These are phyloP conservation scores for Epirrhoe tristata DNA, from an alignment of 2,888 invertebrate species.

Conservation along the genomic window DNA sequence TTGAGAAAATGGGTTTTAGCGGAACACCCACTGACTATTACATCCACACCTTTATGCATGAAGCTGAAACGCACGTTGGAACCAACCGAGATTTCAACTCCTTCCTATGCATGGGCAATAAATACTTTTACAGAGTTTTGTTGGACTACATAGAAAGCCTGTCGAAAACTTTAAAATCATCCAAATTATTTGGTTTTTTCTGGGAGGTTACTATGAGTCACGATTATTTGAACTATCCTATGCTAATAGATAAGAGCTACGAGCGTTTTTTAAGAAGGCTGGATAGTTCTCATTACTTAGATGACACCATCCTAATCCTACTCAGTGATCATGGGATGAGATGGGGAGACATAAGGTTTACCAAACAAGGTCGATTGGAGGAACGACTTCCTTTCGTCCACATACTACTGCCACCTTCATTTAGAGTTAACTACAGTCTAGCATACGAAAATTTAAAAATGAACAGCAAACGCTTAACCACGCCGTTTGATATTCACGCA, in stretches of 20 bases:
- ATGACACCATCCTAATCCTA: conserved; percentile 89
- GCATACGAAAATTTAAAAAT: conserved; percentile 87
- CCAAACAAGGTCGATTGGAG: conserved; percentile 94
- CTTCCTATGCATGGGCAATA: conserved; percentile 88
- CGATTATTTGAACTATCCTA: conserved; percentile 92
- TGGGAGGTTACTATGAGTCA: conserved; percentile 95
- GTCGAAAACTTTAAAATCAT: conserved; percentile 82
- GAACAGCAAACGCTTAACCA: conserved; percentile 90
- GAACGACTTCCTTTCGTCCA: conserved; percentile 94
- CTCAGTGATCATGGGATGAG: conserved; percentile 96
- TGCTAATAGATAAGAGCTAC: conserved; percentile 89
- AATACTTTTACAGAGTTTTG: conserved; percentile 89
- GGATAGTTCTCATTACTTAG: conserved; percentile 81
- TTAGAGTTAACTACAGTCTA: conserved; percentile 85
- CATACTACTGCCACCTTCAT: conserved; percentile 90
- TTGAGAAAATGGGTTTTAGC: conserved; percentile 90
- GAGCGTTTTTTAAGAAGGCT: conserved; percentile 84
- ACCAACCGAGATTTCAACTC: conserved; percentile 87
- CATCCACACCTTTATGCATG: conserved; percentile 89
- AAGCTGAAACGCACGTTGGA: conserved; percentile 88
- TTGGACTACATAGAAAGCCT: conserved; percentile 90
- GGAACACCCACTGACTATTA: conserved; percentile 95
- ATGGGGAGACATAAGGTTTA: conserved; percentile 93
- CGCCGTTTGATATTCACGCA: conserved; percentile 93
- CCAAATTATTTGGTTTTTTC: conserved; percentile 92